Evolutionary conservation across 2,797 vertebrate species (phyloP), one percentile per base, ranked within the genome.

Genomic region (Scyliorhinus canicula): DNA sequence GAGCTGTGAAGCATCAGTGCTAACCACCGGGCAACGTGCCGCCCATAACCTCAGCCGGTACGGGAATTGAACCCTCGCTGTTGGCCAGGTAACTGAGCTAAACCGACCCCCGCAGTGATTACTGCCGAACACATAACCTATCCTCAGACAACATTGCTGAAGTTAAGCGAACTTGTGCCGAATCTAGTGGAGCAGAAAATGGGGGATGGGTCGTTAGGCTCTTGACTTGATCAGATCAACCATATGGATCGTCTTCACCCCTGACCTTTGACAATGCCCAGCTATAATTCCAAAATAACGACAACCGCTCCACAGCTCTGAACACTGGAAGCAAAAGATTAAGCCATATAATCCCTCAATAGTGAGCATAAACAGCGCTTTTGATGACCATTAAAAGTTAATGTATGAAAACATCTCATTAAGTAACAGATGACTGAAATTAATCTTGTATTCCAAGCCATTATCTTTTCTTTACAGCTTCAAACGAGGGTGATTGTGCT

Each of bases 261-360:
- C 85, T 95, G 95, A 96, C 95, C 95, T 86, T 40, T 85, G 60
- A 93, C 88, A 95, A 85, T 9, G 95, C 95, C 60, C 95, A 74
- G 65, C 95, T 90, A 95, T 79, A 95, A 95, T 95, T 95, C 84
- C 95, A 95, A 82, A 95, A 95, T 93, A 96, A 95, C 94, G 95
- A 95, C 26, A 96, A 96, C 95, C 95, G 95, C 93, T 69, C 77
- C 95, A 63, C 95, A 93, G 95, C 84, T 95, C 95, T 95, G 74
- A 95, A 7, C 50, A 95, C 95, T 96, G 95, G 96, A 95, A 96
- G 96, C 93, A 95, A 96, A 95, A 96, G 95, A 96, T 95, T 97
- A 96, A 96, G 96, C 95, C 95, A 95, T 93, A 94, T 94, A 96
- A 96, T 96, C 96, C 95, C 93, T 96, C 95, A 95, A 35, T 96